These are phyloP conservation scores for Acleris holmiana DNA, from an alignment of 2,888 invertebrate species.

Conservation along the genomic window DNA sequence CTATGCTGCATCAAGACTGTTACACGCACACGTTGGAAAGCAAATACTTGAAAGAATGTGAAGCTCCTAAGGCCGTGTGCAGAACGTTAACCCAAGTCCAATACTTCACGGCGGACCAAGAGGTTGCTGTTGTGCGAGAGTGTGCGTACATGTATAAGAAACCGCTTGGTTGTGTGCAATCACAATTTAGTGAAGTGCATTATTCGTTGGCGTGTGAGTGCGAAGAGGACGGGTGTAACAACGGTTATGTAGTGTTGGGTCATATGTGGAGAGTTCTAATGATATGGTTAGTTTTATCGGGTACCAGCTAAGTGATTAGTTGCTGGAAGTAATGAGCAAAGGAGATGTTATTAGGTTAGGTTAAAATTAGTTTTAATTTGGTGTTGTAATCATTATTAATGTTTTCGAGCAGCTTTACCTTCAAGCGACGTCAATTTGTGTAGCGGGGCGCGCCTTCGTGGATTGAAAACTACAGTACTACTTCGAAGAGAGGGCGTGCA, in stretches of 20 bases:
- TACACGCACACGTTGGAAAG: conserved; percentile 56
- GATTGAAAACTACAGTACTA: too few species aligned
- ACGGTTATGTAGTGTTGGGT: conserved; percentile 9
- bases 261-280: background rate
- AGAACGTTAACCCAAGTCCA: conserved; percentile 65
- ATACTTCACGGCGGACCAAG: conserved; percentile 60
- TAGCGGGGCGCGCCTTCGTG: too few species aligned
- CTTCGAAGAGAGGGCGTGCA: too few species aligned
- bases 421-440: too few species aligned
- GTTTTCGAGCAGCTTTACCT: too few species aligned
- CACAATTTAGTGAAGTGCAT: conserved; percentile 65
- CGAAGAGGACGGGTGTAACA: conserved; percentile 66
- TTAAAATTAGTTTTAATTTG: too few species aligned
- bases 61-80: conserved; percentile 54
- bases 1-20: conserved; percentile 55
- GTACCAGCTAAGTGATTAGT: too few species aligned
- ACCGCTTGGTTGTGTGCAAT: conserved; percentile 57
- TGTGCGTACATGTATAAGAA: conserved; percentile 65
- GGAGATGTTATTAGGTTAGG: too few species aligned
- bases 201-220: conserved; percentile 72
- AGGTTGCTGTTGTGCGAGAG: conserved; percentile 62
- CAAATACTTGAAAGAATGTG: conserved; percentile 58
- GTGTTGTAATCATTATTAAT: too few species aligned
- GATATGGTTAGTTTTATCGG: conserved; percentile 2
- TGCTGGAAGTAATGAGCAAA: too few species aligned